Conservation (phyloP, 2,888 invertebrate genomes). For the Melitaea athalia region DNA sequence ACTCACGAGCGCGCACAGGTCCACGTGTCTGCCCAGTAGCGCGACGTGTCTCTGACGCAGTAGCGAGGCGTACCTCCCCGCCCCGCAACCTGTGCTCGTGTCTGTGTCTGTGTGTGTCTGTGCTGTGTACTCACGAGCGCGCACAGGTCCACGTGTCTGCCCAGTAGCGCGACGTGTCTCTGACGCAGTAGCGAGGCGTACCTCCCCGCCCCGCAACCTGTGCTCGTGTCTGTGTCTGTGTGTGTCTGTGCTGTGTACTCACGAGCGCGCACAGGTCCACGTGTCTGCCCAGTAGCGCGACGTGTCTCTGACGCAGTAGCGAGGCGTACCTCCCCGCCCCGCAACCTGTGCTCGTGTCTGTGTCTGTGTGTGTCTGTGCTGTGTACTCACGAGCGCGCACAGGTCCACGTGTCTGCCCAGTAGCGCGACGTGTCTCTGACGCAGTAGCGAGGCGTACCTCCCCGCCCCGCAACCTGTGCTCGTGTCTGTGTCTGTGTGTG, state of each 20-base stretch:
- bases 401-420: constrained; percentile 98
- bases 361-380: constrained; percentile 70
- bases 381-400: constrained; percentile 61
- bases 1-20: constrained; percentile 83
- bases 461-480: constrained; percentile 91
- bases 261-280: constrained; percentile 89
- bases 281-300: constrained; percentile 96
- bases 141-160: constrained; percentile 95
- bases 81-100: constrained; percentile 92
- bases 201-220: constrained; percentile 94
- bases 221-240: constrained; percentile 4
- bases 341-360: constrained; percentile 92
- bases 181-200: constrained; percentile 97
- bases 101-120: constrained; percentile 77
- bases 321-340: constrained; percentile 97
- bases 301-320: constrained; percentile 95
- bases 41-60: constrained; percentile 98
- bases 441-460: constrained; percentile 95
- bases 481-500: constrained; percentile 8
- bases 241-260: constrained; percentile 28
- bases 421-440: constrained; percentile 97
- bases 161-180: constrained; percentile 96
- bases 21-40: constrained; percentile 96
- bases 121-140: constrained; percentile 70
- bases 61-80: constrained; percentile 97